phyloP scores from a whole-genome alignment of 53 echinoderm and acorn worm genomes.

The Paelopatides confundens region DNA sequence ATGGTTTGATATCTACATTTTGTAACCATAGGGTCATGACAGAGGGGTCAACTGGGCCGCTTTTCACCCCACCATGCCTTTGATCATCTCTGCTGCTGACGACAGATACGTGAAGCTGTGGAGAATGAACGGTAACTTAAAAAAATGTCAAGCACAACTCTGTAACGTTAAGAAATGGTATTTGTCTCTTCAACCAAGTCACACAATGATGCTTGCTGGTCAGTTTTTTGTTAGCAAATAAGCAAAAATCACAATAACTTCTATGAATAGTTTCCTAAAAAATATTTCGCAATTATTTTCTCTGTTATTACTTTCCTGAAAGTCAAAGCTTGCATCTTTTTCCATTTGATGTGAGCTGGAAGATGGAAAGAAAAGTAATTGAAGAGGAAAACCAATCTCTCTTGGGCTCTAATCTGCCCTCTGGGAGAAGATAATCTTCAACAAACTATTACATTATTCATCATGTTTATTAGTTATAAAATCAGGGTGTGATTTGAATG shows the following conservation, averaged over 20 bases:
- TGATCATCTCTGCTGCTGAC: conserved; percentile 97
- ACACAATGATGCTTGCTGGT: too few relatives aligned
- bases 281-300: too few relatives aligned
- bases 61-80: conserved; percentile 98
- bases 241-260: too few relatives aligned
- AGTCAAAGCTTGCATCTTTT: conserved; percentile 14
- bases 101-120: conserved; percentile 98
- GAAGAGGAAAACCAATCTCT: conserved; percentile 17
- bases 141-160: too few relatives aligned
- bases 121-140: conserved; percentile 92
- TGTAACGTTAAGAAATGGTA: too few relatives aligned
- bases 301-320: too few relatives aligned
- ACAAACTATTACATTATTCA: neutral
- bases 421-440: neutral
- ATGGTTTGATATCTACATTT: neutral
- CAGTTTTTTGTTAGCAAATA: too few relatives aligned
- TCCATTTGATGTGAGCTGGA: conserved; percentile 10
- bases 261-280: too few relatives aligned
- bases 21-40: conserved; percentile 82
- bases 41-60: conserved; percentile 99
- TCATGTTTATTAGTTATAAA: too few relatives aligned
- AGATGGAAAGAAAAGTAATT: conserved; percentile 37
- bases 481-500: too few relatives aligned
- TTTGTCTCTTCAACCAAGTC: too few relatives aligned
- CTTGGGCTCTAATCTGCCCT: neutral